Evolutionary conservation across 1,140 invertebrate species (phyloP).

Genomic region (Magallana ariakensis): DNA sequence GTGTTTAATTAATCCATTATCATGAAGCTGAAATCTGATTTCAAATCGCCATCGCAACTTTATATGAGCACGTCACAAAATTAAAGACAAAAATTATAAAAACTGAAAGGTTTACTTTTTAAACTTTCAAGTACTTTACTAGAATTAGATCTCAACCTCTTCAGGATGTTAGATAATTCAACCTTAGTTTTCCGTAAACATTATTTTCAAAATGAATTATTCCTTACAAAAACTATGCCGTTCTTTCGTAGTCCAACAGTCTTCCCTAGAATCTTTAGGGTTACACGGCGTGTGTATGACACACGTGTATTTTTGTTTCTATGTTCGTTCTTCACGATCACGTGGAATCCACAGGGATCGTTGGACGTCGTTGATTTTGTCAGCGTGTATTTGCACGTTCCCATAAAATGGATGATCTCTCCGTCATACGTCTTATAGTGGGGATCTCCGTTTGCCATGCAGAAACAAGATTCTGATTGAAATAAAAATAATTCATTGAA

Average conservation of each 20-base stretch:
- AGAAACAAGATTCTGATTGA: slow-evolving; percentile 87
- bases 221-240: slow-evolving; percentile 88
- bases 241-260: slow-evolving; percentile 91
- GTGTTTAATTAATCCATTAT: too few species aligned
- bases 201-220: too few species aligned
- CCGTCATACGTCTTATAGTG: slow-evolving; percentile 96
- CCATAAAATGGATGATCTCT: slow-evolving; percentile 92
- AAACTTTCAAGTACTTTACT: too few species aligned
- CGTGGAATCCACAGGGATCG: slow-evolving; percentile 85
- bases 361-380: slow-evolving; percentile 72
- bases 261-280: slow-evolving; percentile 82
- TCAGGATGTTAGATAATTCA: too few species aligned
- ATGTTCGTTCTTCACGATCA: slow-evolving; percentile 89
- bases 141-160: too few species aligned
- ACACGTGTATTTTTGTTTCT: slow-evolving; percentile 57
- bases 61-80: too few species aligned
- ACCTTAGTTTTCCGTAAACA: too few species aligned
- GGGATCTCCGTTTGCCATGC: slow-evolving; percentile 94
- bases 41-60: too few species aligned
- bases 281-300: slow-evolving; percentile 70
- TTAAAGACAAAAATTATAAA: too few species aligned
- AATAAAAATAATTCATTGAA: too few species aligned
- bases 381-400: slow-evolving; percentile 68
- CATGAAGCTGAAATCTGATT: too few species aligned
- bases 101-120: too few species aligned